Evolutionary conservation across 2,113 vertebrate species (phyloP).

Genomic region (Onychostruthus taczanowskii): DNA sequence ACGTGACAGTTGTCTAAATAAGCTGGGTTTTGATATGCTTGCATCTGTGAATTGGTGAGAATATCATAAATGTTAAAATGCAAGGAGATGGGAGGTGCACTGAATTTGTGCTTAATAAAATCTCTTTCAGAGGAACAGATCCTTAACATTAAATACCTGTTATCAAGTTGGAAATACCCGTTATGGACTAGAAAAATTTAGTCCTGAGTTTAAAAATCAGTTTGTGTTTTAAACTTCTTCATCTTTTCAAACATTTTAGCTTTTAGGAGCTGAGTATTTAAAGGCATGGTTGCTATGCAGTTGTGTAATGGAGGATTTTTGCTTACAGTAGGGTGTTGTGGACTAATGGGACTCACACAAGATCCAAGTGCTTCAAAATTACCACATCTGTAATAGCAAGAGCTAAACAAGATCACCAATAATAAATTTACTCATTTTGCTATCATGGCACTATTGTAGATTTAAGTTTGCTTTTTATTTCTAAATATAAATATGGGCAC

Average conservation of each 20-base stretch:
- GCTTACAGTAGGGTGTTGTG: neutral
- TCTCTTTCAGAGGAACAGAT: neutral
- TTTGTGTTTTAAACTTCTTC: neutral
- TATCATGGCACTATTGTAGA: constrained; percentile 30
- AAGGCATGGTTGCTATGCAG: neutral
- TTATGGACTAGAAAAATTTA: neutral
- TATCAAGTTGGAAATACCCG: neutral
- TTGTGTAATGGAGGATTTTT: constrained; percentile 8
- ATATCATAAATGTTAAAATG: neutral
- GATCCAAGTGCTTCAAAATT: constrained; percentile 44
- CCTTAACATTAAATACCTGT: neutral
- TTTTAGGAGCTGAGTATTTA: neutral
- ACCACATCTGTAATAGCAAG: constrained; percentile 38
- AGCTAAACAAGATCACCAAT: constrained; percentile 45
- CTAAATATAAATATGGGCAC: constrained; percentile 58
- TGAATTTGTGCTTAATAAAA: neutral
- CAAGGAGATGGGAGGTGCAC: neutral
- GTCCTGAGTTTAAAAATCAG: neutral
- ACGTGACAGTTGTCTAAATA: neutral
- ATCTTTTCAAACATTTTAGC: neutral
- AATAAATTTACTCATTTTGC: constrained; percentile 55
- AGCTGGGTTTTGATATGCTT: neutral
- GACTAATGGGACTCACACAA: constrained; percentile 50
- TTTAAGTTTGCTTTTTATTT: constrained; percentile 63
- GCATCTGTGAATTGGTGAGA: neutral